Evolutionary conservation across 1,140 invertebrate genomes (phyloP), one percentile per base, ranked within the genome.

Genomic region (Papilio polytes): DNA sequence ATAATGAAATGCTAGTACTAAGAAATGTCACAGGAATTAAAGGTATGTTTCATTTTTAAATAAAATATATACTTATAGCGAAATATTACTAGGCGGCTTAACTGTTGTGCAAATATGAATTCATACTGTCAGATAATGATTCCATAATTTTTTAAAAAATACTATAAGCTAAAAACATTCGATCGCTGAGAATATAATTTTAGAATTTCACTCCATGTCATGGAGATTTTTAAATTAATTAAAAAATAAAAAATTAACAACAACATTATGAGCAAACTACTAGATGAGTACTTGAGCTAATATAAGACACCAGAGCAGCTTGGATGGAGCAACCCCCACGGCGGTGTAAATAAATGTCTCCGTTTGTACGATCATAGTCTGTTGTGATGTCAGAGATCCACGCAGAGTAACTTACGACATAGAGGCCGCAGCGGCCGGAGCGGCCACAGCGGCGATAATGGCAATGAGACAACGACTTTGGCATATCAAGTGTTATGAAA

Each of bases 181-280:
- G 86, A 90, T 87, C 89, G 18, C 86, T 88, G 83, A 90, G 86
- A 91, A 88, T 86, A 84, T 85, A 89, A 87, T 87, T 91, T 90
- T 85, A 84, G 86, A 90, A 86, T 85, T 84, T 86, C 84, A 77
- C 86, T 85, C 85, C 84, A 85, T 88, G 83, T 85, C 87, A 81
- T 76, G 84, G 81, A 84, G 82, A 85, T 81, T 82, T 77, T 85
- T 84, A 85, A 87, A 87, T 89, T 85, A 87, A 89, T 80, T 82
- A 85, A 85, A 85, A 83, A 85, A 86, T 90, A 90, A 87, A 91
- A 88, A 88, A 90, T 88, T 89, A 93, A 94, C 86, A 94, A 94
- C 92, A 93, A 93, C 86, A 91, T 89, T 91, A 92, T 94, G 92
- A 94, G 92, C 92, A 94, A 93, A 93, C 91, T 90, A 92, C 82